These are phyloP conservation scores for Emys orbicularis DNA, from an alignment of 2,797 vertebrate genomes.

Conservation along the genomic window DNA sequence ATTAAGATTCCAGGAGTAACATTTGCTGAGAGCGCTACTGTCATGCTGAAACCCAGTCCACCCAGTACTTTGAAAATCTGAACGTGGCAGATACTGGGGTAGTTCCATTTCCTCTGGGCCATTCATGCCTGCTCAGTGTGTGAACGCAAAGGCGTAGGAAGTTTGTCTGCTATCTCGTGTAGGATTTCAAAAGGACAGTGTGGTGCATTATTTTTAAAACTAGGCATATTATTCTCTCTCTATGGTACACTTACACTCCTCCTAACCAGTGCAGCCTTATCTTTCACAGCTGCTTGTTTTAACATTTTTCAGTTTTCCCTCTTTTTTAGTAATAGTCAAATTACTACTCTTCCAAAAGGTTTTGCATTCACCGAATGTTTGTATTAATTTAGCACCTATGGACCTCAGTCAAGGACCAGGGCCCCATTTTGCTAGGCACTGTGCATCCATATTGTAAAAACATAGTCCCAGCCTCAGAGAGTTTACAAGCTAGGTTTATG, in stretches of 20 bases:
- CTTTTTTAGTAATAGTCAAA: accelerated
- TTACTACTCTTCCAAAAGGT: not conserved
- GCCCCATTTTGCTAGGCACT: not conserved
- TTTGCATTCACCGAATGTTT: not conserved
- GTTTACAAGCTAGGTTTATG: not conserved
- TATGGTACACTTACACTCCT: not conserved
- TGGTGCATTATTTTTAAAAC: not conserved
- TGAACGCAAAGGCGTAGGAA: not conserved
- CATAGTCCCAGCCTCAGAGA: accelerated
- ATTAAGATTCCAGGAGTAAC: not conserved
- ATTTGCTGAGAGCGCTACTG: not conserved
- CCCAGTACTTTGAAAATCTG: not conserved
- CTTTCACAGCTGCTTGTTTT: not conserved
- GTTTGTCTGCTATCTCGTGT: not conserved
- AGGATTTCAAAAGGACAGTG: not conserved
- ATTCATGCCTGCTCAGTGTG: not conserved
- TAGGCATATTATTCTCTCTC: not conserved
- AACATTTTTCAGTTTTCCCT: not conserved
- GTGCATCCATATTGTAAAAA: not conserved
- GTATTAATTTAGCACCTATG: accelerated
- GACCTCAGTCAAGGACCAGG: not conserved
- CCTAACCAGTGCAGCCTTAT: not conserved
- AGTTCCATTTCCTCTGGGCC: not conserved
- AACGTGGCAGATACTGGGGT: not conserved
- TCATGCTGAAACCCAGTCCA: not conserved